phyloP scores from a whole-genome alignment of 2,113 vertebrate species.

The Grallaria varia region DNA sequence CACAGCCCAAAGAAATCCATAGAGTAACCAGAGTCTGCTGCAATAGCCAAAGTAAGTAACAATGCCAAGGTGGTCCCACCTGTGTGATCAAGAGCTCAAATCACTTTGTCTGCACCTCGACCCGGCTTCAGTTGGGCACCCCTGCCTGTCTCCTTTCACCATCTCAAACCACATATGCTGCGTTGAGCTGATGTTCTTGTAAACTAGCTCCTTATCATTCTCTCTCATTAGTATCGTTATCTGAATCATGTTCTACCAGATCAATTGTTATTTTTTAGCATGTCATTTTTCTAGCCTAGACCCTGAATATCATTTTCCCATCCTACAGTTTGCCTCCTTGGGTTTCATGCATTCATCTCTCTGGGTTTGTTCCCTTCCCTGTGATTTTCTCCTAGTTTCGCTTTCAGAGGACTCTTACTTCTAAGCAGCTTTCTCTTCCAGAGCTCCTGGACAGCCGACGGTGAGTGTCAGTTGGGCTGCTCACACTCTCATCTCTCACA shows the following conservation, averaged over 20 bases:
- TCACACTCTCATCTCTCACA: background rate
- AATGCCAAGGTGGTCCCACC: fast-evolving
- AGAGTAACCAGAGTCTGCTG: background rate
- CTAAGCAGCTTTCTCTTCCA: background rate
- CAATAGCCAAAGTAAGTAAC: background rate
- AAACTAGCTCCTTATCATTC: background rate
- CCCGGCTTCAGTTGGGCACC: background rate
- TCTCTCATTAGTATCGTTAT: background rate
- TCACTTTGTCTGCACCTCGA: fast-evolving
- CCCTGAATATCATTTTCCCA: background rate
- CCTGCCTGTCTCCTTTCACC: background rate
- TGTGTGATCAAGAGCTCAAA: background rate
- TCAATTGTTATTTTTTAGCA: background rate
- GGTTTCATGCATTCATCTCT: background rate
- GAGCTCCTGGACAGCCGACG: background rate
- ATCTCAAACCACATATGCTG: background rate
- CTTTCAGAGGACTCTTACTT: background rate
- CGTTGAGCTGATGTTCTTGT: background rate
- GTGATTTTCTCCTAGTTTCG: background rate
- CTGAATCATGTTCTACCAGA: background rate
- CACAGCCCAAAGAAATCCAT: background rate
- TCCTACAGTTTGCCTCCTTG: background rate
- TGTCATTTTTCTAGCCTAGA: background rate
- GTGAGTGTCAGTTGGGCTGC: fast-evolving
- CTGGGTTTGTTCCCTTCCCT: fast-evolving